These are phyloP conservation scores for Embidobia sp. DNA, from an alignment of 2,888 invertebrate genomes.

Conservation along the genomic window DNA sequence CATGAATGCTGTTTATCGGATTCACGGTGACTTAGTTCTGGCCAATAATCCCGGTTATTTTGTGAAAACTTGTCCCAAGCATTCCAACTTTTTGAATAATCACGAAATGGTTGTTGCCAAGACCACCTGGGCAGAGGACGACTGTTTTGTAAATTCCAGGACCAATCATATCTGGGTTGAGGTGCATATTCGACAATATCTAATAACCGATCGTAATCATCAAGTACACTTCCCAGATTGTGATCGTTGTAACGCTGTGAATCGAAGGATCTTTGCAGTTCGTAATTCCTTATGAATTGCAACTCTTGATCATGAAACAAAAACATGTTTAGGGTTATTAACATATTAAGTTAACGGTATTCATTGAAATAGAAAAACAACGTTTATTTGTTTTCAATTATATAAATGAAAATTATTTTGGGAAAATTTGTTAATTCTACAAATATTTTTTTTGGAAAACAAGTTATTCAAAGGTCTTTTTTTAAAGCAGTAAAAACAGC, in stretches of 20 bases:
- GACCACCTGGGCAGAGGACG: conserved; percentile 53
- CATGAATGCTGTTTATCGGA: conserved; percentile 24
- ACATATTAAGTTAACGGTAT: no score
- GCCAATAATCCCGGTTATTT: conserved; percentile 47
- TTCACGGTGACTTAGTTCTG: conserved; percentile 20
- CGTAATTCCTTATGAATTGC: conserved; percentile 26
- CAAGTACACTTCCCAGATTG: neutral
- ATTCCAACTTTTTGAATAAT: conserved; percentile 37
- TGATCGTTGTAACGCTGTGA: conserved; percentile 15
- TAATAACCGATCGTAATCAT: conserved; percentile 41
- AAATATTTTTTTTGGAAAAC: no score
- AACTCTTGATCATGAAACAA: conserved; percentile 20
- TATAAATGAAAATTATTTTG: no score
- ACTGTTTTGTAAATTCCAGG: conserved; percentile 37
- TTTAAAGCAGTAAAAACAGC: no score
- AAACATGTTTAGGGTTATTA: no score
- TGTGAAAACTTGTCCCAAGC: conserved; percentile 56
- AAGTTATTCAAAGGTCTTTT: no score
- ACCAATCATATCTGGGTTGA: conserved; percentile 35
- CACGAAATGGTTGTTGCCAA: conserved; percentile 32
- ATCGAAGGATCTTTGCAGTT: conserved; percentile 28
- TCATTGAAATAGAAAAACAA: no score
- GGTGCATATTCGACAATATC: conserved; percentile 28
- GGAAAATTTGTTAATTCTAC: no score
- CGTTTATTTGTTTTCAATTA: no score